A percentile compares a stretch with the other conserved stretches of the same genome.
Evolutionary conservation across 2,113 vertebrate genomes (phyloP).

Genomic region (Hiodon tergisus): DNA sequence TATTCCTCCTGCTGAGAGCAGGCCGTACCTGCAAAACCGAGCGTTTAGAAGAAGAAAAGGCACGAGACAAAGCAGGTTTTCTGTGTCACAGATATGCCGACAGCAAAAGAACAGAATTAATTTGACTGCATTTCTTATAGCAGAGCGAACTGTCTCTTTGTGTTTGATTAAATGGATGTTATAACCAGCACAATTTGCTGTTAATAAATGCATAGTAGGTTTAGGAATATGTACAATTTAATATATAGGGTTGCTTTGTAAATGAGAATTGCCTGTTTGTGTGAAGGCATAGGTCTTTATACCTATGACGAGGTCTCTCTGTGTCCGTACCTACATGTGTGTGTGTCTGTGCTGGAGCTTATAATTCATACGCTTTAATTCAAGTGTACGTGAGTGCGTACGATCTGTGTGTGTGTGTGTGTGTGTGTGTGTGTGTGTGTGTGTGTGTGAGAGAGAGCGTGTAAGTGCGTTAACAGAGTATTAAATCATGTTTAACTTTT

Average conservation of each 20-base stretch:
- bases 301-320: too few species aligned
- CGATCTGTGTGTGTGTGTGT: neutral
- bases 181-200: too few species aligned
- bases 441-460: neutral
- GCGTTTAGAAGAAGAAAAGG: neutral
- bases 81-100: slow-evolving; percentile 1
- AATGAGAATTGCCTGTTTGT: slow-evolving; percentile 29
- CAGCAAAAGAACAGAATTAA: neutral
- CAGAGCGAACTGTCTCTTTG: neutral
- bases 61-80: neutral
- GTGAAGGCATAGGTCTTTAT: too few species aligned
- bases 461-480: neutral
- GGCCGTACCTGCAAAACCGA: neutral
- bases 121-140: neutral
- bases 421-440: neutral
- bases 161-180: neutral
- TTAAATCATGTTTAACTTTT: slow-evolving; percentile 51
- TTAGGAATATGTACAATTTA: neutral
- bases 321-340: too few species aligned
- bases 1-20: neutral
- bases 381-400: slow-evolving; percentile 28
- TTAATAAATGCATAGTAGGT: neutral
- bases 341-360: too few species aligned
- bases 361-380: slow-evolving; percentile 24
- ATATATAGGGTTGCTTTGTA: neutral